A percentile compares a stretch with the other conserved stretches of the same genome.
Evolutionary conservation across 2,113 vertebrate species (phyloP).

Genomic region (Copsychus sechellarum): DNA sequence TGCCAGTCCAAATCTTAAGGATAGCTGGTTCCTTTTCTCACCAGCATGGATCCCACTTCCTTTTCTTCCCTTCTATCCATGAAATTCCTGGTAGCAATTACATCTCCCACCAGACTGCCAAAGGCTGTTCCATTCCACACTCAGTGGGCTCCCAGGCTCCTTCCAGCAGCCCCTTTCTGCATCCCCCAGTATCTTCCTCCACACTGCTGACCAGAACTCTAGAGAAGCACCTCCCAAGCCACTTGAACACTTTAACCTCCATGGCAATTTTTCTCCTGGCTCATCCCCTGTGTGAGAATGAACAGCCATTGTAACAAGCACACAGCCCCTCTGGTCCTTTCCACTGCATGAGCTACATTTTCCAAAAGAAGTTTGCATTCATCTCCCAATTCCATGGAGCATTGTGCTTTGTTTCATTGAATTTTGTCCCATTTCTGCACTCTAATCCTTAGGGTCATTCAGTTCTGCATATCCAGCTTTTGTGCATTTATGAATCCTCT

Average conservation of each 20-base stretch:
- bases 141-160: neutral
- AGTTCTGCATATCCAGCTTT: constrained; percentile 28
- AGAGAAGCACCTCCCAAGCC: neutral
- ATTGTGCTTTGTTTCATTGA: neutral
- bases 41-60: neutral
- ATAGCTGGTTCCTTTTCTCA: neutral
- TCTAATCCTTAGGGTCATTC: constrained; percentile 28
- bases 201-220: neutral
- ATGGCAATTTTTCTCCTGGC: neutral
- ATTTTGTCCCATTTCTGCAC: neutral
- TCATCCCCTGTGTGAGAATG: neutral
- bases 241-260: neutral
- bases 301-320: neutral
- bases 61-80: neutral
- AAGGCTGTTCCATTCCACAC: neutral
- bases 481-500: neutral
- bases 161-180: neutral
- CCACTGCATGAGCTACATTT: neutral
- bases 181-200: neutral
- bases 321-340: neutral
- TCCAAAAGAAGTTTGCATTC: neutral
- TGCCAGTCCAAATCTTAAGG: neutral
- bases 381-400: neutral
- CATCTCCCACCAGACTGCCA: neutral
- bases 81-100: neutral